A percentile compares a stretch with the other conserved stretches of the same genome.
Evolutionary conservation across 1,140 invertebrate species (phyloP).

Genomic region (Wiebesia pumilae): DNA sequence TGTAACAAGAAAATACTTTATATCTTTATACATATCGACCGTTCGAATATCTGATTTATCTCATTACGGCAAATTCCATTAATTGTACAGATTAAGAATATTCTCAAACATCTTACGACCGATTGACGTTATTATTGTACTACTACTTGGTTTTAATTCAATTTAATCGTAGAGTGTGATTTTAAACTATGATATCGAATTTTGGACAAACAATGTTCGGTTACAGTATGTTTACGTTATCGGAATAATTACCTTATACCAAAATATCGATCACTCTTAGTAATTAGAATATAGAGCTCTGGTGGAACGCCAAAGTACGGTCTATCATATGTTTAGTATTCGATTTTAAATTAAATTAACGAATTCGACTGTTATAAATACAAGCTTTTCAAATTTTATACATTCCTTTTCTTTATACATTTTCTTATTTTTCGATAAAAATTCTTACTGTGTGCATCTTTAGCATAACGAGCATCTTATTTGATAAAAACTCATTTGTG

Average conservation of each 20-base stretch:
- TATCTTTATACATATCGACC: no score
- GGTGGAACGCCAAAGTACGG: no score
- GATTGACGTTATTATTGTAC: no score
- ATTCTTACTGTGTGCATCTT: neutral
- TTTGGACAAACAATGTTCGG: neutral
- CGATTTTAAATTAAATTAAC: no score
- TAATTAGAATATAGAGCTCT: neutral
- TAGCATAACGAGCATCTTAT: neutral
- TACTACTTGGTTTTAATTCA: neutral
- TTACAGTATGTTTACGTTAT: neutral
- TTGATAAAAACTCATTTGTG: neutral
- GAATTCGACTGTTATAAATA: no score
- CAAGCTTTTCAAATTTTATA: neutral
- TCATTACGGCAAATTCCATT: no score
- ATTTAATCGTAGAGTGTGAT: neutral
- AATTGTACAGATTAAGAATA: no score
- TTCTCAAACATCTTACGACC: no score
- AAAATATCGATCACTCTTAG: neutral
- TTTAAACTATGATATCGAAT: neutral
- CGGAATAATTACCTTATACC: neutral
- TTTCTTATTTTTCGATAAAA: neutral
- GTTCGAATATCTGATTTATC: no score
- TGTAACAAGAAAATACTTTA: no score
- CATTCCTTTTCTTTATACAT: neutral
- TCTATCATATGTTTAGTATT: no score